Conservation (phyloP, 1,140 invertebrate genomes). For the Euwallacea similis region DNA sequence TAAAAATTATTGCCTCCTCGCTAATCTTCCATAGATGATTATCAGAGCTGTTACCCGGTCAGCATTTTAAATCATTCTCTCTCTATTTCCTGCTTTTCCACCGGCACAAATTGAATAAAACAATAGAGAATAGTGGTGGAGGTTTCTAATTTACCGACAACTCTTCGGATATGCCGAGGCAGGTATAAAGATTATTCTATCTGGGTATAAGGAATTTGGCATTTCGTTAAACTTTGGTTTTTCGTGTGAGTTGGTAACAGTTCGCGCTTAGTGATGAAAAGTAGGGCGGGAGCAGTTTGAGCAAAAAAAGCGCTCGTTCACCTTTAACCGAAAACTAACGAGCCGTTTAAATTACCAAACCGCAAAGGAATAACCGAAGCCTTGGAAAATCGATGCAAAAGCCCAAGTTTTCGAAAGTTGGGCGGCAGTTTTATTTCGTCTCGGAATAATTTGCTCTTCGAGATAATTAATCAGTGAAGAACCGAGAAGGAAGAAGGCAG, state of each 20-base stretch:
- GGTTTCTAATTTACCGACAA: too few species aligned
- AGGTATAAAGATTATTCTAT: not conserved
- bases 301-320: not conserved
- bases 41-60: conserved; percentile 4
- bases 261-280: not conserved
- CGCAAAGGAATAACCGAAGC: conserved; percentile 13
- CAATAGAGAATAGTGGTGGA: too few species aligned
- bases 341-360: conserved; percentile 15
- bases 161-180: too few species aligned
- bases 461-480: too few species aligned
- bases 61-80: conserved; percentile 4
- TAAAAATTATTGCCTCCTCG: conserved; percentile 11
- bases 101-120: not conserved
- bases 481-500: too few species aligned
- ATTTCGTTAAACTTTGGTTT: not conserved
- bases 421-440: too few species aligned
- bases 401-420: too few species aligned
- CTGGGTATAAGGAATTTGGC: not conserved
- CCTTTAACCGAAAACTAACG: conserved; percentile 16
- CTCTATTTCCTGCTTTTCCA: not conserved
- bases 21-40: conserved; percentile 16
- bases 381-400: not conserved
- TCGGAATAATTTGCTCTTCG: too few species aligned
- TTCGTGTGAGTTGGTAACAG: not conserved
- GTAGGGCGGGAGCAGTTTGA: not conserved